Conservation (phyloP, 2,888 invertebrate genomes). For the Ophonus ardosiacus region DNA sequence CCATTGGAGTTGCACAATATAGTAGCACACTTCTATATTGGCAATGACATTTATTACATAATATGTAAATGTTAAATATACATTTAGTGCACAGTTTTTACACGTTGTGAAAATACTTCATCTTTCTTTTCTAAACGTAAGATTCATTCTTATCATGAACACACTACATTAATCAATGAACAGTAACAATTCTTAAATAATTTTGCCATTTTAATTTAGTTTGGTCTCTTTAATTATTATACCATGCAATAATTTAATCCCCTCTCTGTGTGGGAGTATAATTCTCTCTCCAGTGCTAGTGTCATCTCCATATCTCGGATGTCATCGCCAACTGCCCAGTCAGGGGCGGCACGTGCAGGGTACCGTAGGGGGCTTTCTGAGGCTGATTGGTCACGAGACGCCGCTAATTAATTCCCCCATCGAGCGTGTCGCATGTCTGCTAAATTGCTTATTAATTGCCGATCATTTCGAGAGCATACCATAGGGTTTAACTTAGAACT, state of each 20-base stretch:
- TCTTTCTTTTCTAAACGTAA: no score
- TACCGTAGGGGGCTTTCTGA: neutral
- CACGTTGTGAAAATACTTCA: no score
- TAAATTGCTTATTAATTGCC: conserved; percentile 31
- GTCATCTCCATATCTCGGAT: neutral
- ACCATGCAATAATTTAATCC: neutral
- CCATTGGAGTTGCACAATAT: no score
- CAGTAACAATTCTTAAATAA: no score
- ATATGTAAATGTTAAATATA: no score
- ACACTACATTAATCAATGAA: no score
- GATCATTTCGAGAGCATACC: neutral
- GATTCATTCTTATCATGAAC: no score
- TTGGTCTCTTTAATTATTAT: neutral
- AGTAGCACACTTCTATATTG: no score
- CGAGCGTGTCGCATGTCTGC: neutral
- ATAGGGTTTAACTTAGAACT: no score
- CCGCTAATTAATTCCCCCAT: conserved; percentile 24
- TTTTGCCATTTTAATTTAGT: neutral
- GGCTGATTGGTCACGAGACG: conserved; percentile 7
- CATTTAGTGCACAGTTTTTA: no score
- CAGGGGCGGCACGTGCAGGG: conserved; percentile 31
- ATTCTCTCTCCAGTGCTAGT: neutral
- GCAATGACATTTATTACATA: no score
- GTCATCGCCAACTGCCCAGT: conserved; percentile 1
- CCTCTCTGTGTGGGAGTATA: neutral